A percentile compares a stretch with the other conserved stretches of the same genome.
These are phyloP conservation scores for Hassar affinis DNA, from an alignment of 2,113 vertebrate species.

Conservation along the genomic window DNA sequence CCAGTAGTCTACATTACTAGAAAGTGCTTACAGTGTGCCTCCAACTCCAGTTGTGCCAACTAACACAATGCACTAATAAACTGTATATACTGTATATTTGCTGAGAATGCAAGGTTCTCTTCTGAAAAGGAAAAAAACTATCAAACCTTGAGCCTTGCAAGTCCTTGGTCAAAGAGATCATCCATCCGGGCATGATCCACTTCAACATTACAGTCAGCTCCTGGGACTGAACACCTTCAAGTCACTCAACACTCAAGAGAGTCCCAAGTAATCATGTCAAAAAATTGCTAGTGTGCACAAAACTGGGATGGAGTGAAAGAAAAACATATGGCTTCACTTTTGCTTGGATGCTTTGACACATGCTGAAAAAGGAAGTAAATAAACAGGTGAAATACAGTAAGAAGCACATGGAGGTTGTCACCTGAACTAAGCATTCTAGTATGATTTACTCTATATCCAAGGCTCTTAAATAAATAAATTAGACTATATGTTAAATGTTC, in stretches of 20 bases:
- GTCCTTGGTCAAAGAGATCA: constrained; percentile 36
- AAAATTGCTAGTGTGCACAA: constrained; percentile 34
- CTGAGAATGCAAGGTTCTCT: constrained; percentile 46
- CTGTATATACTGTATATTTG: constrained; percentile 30
- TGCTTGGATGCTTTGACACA: neutral
- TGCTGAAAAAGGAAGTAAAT: neutral
- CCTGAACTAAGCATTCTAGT: neutral
- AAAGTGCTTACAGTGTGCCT: constrained; percentile 51
- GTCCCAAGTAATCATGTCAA: constrained; percentile 31
- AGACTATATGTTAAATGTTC: neutral
- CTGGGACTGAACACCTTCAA: constrained; percentile 40
- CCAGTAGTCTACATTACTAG: constrained; percentile 16
- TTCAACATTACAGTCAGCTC: constrained; percentile 29
- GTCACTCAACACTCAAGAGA: constrained; percentile 17
- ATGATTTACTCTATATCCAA: neutral
- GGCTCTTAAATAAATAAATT: neutral
- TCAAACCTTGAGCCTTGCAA: constrained; percentile 29
- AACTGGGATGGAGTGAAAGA: neutral
- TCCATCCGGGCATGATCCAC: constrained; percentile 28
- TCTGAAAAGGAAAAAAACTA: constrained; percentile 33
- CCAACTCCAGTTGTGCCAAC: constrained; percentile 30
- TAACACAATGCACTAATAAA: constrained; percentile 36
- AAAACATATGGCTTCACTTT: constrained; percentile 10
- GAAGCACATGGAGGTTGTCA: neutral
- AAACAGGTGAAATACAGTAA: neutral